Percentiles rank a stretch among this genome's conserved stretches.
Evolutionary conservation across 2,113 vertebrate species (phyloP).

Genomic region (Oxyura jamaicensis): DNA sequence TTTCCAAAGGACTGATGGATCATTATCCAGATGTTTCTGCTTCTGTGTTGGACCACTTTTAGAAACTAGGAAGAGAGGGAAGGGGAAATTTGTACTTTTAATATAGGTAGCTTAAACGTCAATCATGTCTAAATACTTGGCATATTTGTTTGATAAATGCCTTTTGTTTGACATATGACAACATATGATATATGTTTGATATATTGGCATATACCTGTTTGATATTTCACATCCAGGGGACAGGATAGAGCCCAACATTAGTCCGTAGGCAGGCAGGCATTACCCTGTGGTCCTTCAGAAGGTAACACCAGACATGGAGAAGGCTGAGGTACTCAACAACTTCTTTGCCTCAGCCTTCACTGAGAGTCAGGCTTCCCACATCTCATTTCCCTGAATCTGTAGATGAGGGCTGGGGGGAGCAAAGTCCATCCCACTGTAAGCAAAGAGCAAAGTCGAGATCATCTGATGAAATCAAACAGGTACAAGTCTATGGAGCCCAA

Average conservation of each 20-base stretch:
- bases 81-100: neutral
- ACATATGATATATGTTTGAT: too few relatives aligned
- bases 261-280: neutral
- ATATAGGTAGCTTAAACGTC: neutral
- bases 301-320: too few relatives aligned
- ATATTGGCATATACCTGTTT: neutral
- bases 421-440: too few relatives aligned
- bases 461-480: too few relatives aligned
- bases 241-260: neutral
- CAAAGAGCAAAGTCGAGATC: too few relatives aligned
- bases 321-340: too few relatives aligned
- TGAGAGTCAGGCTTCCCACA: too few relatives aligned
- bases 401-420: too few relatives aligned
- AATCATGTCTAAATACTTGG: neutral
- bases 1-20: neutral
- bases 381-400: too few relatives aligned
- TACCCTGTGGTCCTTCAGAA: neutral
- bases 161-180: too few relatives aligned
- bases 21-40: neutral
- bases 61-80: neutral
- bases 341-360: too few relatives aligned
- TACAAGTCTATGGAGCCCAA: too few relatives aligned
- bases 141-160: neutral
- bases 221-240: neutral
- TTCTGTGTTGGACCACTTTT: neutral